Percentiles rank a stretch among this genome's conserved stretches.
Conservation (phyloP, 2,113 vertebrate species). For the Cephalophus harveyi region DNA sequence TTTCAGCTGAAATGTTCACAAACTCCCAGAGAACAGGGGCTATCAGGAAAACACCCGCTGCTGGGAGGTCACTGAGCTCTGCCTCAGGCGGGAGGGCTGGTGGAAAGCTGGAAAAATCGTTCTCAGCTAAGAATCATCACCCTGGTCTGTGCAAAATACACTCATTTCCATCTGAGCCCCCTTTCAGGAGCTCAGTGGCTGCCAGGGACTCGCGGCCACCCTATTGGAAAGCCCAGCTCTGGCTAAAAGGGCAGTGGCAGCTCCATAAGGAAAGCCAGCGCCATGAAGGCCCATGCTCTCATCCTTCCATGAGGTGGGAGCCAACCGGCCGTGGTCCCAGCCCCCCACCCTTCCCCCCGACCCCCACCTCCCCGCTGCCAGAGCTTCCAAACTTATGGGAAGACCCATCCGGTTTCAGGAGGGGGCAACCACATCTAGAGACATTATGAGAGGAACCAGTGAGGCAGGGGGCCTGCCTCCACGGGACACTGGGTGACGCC, state of each 20-base stretch:
- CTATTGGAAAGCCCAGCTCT: neutral
- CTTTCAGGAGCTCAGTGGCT: neutral
- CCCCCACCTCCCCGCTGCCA: neutral
- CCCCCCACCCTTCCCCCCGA: neutral
- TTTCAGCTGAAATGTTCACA: neutral
- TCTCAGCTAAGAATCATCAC: neutral
- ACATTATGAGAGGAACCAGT: neutral
- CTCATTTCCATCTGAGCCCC: neutral
- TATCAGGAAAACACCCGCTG: neutral
- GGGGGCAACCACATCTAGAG: too few species aligned
- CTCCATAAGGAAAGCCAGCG: neutral
- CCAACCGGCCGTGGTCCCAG: neutral
- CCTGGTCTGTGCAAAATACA: neutral
- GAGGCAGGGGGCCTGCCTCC: neutral
- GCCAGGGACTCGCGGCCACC: neutral
- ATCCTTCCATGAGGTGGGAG: neutral
- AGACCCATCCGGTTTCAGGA: fast-evolving
- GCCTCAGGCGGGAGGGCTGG: neutral
- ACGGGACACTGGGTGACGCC: neutral
- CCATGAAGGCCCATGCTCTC: neutral
- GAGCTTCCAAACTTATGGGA: neutral
- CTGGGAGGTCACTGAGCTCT: neutral
- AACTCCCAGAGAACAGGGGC: neutral
- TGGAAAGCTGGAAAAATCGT: neutral
- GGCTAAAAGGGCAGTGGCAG: neutral